Conservation (phyloP, 2,113 vertebrate species). For the Apaloderma vittatum region DNA sequence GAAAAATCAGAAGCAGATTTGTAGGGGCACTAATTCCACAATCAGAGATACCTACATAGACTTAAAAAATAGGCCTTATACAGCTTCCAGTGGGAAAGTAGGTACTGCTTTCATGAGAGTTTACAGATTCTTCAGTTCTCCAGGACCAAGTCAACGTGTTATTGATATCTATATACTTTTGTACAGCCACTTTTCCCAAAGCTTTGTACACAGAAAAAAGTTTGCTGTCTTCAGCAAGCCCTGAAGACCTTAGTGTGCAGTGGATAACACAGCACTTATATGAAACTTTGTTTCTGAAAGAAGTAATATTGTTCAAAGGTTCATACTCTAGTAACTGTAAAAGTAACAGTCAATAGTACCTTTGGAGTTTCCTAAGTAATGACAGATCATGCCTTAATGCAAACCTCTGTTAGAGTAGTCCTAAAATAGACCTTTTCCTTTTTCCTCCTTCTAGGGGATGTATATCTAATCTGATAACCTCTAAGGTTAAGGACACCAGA, state of each 20-base stretch:
- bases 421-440: neutral
- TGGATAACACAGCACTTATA: neutral
- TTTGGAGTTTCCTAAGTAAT: neutral
- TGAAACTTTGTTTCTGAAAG: neutral
- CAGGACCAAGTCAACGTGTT: neutral
- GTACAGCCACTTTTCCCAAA: neutral
- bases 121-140: neutral
- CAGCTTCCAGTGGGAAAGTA: neutral
- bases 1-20: fast-evolving
- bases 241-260: neutral
- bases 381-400: neutral
- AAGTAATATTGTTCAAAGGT: neutral
- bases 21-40: neutral
- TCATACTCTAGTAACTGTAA: neutral
- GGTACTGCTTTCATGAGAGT: neutral
- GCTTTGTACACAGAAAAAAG: neutral
- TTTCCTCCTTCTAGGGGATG: neutral
- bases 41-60: neutral
- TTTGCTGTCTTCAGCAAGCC: neutral
- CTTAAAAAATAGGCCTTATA: neutral
- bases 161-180: neutral
- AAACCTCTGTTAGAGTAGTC: neutral
- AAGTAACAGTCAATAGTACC: neutral
- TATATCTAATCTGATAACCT: slow-evolving; percentile 58
- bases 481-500: slow-evolving; percentile 48